phyloP scores from a whole-genome alignment of 2,888 invertebrate species.

The Cataglyphis rosenhaueri region DNA sequence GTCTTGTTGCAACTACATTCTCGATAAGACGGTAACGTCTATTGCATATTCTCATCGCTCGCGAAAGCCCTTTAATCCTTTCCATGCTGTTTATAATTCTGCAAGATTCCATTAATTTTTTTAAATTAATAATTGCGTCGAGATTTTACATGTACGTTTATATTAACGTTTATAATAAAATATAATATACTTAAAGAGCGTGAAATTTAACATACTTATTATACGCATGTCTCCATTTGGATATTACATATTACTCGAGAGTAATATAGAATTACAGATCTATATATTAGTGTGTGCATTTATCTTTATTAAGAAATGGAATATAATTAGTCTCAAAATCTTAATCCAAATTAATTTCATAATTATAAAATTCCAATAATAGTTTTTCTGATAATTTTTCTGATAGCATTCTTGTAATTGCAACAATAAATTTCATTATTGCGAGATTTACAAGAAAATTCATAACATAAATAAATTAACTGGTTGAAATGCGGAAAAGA shows the following conservation, averaged over 20 bases:
- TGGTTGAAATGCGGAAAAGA: background rate
- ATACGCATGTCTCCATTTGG: conserved; percentile 73
- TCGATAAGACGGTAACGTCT: conserved; percentile 85
- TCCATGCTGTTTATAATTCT: conserved; percentile 64
- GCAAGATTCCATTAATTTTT: conserved; percentile 62
- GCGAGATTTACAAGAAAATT: background rate
- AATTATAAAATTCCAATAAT: background rate
- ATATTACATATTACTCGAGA: background rate
- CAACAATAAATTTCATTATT: background rate
- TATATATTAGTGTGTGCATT: background rate
- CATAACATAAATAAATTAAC: background rate
- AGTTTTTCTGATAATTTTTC: background rate
- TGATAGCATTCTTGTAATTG: background rate
- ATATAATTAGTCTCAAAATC: background rate
- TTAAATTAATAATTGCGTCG: conserved; percentile 68
- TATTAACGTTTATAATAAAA: conserved; percentile 64
- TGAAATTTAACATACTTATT: conserved; percentile 76
- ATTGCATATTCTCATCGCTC: conserved; percentile 78
- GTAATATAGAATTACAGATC: background rate
- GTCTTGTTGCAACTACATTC: conserved; percentile 84
- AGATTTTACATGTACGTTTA: conserved; percentile 55
- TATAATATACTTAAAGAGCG: conserved; percentile 70
- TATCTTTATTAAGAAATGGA: background rate
- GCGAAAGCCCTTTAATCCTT: conserved; percentile 70
- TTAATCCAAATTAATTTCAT: background rate